Conservation (phyloP, 2,797 vertebrate species). For the Pipistrellus nathusii region DNA sequence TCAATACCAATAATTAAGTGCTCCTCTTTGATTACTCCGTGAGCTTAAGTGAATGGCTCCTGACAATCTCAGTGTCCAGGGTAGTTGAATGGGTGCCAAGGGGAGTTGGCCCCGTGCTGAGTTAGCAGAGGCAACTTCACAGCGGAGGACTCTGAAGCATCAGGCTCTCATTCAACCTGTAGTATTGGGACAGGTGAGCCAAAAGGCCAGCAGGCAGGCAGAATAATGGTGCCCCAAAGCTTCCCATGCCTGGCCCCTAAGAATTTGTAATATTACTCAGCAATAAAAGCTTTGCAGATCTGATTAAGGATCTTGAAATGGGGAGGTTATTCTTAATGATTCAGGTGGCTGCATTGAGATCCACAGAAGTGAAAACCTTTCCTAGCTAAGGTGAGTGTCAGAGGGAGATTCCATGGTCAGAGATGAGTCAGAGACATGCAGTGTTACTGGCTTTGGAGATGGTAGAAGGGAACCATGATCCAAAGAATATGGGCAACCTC, state of each 20-base stretch:
- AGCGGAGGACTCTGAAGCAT: neutral
- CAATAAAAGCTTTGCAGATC: neutral
- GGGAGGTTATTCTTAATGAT: neutral
- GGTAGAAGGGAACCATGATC: neutral
- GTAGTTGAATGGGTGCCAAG: neutral
- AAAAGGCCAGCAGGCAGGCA: neutral
- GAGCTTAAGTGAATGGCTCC: neutral
- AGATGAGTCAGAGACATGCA: neutral
- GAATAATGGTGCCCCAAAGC: neutral
- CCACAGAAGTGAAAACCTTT: neutral
- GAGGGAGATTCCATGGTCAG: neutral
- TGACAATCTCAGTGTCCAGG: neutral
- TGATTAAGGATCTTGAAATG: neutral
- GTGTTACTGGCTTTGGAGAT: neutral
- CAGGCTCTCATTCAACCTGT: neutral
- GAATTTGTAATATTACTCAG: neutral
- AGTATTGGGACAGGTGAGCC: fast-evolving
- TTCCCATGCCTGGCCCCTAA: neutral
- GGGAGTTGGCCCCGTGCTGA: neutral
- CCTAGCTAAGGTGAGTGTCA: neutral
- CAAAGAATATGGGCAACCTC: neutral
- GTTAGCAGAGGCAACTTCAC: neutral
- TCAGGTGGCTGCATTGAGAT: neutral
- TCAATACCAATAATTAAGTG: neutral
- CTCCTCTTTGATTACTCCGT: neutral